Base-by-base conservation (phyloP, 2,113 vertebrate species). In the Elanoides forficatus region DNA sequence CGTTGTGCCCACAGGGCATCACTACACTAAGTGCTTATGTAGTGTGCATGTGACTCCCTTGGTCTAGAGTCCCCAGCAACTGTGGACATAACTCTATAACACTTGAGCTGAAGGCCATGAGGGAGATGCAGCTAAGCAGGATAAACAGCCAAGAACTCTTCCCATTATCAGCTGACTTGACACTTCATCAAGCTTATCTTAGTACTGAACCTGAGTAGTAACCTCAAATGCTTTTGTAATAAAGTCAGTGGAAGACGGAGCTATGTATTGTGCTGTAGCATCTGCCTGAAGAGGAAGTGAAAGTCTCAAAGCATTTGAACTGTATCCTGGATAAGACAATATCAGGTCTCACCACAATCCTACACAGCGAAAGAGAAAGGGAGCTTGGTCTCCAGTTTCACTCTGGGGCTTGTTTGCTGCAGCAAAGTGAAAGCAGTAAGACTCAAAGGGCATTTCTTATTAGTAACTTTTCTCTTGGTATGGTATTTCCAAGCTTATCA, bases 231-330 rank as follows among this genome's bases (percentile, higher is more conserved):
- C 26, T 76, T 95, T 81, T 73, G 25, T 45, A 58, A 47, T 84
- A 75, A 84, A 86, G 42, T 72, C 83, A 83, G 21, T 56, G 45
- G 36, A 88, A 68, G 45, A 71, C 58, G 75, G 19, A 68, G 34
- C 43, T 47, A n/a, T 50, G n/a, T 63, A 9, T 50, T 67, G 55
- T 65, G 73, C 73, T 43, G 47, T 48, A 68, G 71, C 71, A 48
- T 60, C 60, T 68, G 23, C 47, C 56, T 76, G 68, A 91, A 40
- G 38, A 68, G 63, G 59, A 86, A 86, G 36, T 43, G 26, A 85
- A 92, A 88, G 63, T 86, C 81, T 96, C 50, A 62, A 27, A 81
- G 43, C 27, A 27, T 12, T 81, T 76, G 43, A 81, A 70, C 19
- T 40, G 30, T 53, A 55, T 50, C 48, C 53, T 43, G 53, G 7